Percentiles rank a stretch among this genome's conserved stretches.
phyloP scores from a whole-genome alignment of 2,797 vertebrate genomes.

The Antrozous pallidus region DNA sequence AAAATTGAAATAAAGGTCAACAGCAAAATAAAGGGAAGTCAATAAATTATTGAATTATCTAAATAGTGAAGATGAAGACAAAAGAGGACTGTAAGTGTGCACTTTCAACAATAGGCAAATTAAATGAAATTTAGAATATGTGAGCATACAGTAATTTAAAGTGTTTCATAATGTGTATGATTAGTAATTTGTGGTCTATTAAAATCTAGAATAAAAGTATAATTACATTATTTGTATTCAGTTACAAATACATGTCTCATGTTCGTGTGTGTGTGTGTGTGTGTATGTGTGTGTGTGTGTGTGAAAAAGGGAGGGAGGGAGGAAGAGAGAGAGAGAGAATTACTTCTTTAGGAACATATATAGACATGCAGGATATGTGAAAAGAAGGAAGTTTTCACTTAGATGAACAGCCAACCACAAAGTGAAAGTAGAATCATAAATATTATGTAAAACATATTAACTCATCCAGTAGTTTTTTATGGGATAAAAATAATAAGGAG shows the following conservation, averaged over 20 bases:
- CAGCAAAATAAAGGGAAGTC: not conserved
- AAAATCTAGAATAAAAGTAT: not conserved
- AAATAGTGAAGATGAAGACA: not conserved
- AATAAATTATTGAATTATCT: not conserved
- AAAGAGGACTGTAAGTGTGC: not conserved
- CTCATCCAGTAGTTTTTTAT: not conserved
- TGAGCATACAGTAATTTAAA: not conserved
- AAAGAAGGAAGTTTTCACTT: not conserved
- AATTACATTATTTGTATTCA: not conserved
- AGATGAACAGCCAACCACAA: not conserved
- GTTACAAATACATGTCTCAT: not conserved
- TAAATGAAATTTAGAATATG: not conserved
- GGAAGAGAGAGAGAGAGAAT: not conserved
- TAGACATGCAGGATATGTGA: not conserved
- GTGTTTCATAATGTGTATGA: not conserved
- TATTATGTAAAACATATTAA: not conserved
- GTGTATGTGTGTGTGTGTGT: no score
- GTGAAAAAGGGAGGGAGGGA: no score
- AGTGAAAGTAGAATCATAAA: not conserved
- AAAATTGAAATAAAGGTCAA: not conserved
- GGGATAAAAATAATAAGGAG: not conserved
- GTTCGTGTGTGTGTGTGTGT: no score
- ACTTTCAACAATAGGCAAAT: not conserved
- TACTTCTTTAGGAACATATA: not conserved
- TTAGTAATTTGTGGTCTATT: not conserved